A percentile compares a stretch with the other conserved stretches of the same genome.
These are phyloP conservation scores for Ptycholaimellus sp. DNA, from an alignment of 2,888 invertebrate species.

Conservation along the genomic window DNA sequence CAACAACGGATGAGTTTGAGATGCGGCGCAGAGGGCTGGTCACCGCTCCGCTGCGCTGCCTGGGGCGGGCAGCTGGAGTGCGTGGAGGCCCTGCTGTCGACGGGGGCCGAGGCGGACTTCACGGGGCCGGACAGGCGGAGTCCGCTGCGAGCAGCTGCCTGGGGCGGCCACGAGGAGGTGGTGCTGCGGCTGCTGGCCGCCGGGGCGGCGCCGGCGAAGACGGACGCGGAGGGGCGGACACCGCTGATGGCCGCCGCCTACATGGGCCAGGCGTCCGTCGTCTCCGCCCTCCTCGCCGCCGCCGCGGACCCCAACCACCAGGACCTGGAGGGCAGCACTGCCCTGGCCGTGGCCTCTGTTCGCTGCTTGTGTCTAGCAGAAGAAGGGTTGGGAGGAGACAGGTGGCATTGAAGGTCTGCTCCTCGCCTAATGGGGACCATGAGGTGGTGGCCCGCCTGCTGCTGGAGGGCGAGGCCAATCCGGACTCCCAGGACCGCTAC, in stretches of 20 bases:
- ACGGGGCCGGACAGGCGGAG: slow-evolving; percentile 73
- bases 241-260: slow-evolving; percentile 43
- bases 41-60: slow-evolving; percentile 64
- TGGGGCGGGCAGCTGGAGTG: slow-evolving; percentile 66
- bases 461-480: slow-evolving; percentile 44
- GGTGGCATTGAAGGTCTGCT: too few relatives aligned
- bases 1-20: too few relatives aligned
- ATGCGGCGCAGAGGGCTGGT: slow-evolving; percentile 58
- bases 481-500: slow-evolving; percentile 56
- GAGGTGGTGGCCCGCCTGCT: slow-evolving; percentile 38
- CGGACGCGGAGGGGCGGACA: slow-evolving; percentile 32
- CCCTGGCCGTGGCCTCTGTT: slow-evolving; percentile 47
- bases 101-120: slow-evolving; percentile 52
- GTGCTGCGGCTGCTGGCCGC: slow-evolving; percentile 26
- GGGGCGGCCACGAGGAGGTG: slow-evolving; percentile 33
- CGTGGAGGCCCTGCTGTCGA: slow-evolving; percentile 22
- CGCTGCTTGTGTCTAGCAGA: too few relatives aligned
- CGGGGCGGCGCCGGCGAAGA: slow-evolving; percentile 29
- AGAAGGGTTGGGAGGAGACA: too few relatives aligned
- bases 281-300: slow-evolving; percentile 43
- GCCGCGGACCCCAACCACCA: slow-evolving; percentile 33
- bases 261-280: slow-evolving; percentile 81
- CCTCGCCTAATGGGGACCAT: too few relatives aligned
- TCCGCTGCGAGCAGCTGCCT: slow-evolving; percentile 59
- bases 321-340: slow-evolving; percentile 34